Percentiles rank a stretch among this genome's conserved stretches.
phyloP scores from a whole-genome alignment of 1,140 invertebrate genomes.

The Pteromalus puparum region DNA sequence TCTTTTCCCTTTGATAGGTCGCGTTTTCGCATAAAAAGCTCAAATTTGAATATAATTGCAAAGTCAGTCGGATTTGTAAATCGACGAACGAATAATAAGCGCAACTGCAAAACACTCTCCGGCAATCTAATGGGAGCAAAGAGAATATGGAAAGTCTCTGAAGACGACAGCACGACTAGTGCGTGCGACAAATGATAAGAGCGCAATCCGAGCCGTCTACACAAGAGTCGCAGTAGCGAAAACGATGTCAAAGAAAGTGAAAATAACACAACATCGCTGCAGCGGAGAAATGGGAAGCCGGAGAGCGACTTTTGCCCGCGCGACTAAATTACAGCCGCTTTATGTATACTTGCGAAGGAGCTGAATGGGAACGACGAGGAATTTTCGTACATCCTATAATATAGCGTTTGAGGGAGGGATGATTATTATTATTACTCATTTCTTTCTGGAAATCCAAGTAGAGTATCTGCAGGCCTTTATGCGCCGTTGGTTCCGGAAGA shows the following conservation, averaged over 20 bases:
- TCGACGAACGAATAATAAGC: too few species aligned
- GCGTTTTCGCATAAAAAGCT: too few species aligned
- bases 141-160: neutral
- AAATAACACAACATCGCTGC: neutral
- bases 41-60: too few species aligned
- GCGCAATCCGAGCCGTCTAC: neutral
- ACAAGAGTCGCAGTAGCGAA: neutral
- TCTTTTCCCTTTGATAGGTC: neutral
- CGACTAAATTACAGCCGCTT: conserved; percentile 12
- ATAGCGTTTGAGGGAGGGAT: too few species aligned
- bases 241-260: neutral
- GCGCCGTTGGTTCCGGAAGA: neutral
- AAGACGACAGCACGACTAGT: neutral
- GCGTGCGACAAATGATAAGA: neutral
- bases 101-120: too few species aligned
- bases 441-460: neutral
- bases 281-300: neutral
- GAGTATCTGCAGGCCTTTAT: neutral
- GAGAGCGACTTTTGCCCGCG: neutral
- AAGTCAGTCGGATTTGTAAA: too few species aligned
- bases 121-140: neutral
- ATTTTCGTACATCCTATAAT: neutral
- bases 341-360: neutral
- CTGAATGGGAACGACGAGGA: neutral
- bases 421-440: neutral